Evolutionary conservation across 2,888 invertebrate genomes (phyloP).

Genomic region (Oscheius sp.): DNA sequence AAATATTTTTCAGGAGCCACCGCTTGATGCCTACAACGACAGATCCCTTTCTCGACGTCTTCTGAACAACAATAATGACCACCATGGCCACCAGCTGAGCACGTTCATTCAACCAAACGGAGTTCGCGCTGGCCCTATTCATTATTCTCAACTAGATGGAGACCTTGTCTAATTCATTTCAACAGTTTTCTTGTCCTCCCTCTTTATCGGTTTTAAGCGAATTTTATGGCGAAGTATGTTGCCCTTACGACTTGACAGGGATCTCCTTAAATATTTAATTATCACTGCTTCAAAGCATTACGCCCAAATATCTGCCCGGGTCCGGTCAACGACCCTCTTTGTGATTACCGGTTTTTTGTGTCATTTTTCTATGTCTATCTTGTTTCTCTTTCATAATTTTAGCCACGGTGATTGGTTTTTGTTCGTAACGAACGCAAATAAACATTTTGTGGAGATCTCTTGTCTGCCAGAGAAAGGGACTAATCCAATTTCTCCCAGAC

Average conservation of each 20-base stretch:
- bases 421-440: constrained; percentile 23
- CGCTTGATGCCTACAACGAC: constrained; percentile 35
- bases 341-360: constrained; percentile 25
- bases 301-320: constrained; percentile 4
- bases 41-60: constrained; percentile 31
- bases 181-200: neutral
- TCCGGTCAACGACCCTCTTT: constrained; percentile 25
- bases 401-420: constrained; percentile 14
- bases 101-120: constrained; percentile 51
- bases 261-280: constrained; percentile 25
- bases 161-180: constrained; percentile 51
- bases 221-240: neutral
- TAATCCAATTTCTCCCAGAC: too few species aligned
- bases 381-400: constrained; percentile 2
- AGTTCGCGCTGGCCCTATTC: constrained; percentile 51
- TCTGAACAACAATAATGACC: constrained; percentile 32
- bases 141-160: constrained; percentile 59
- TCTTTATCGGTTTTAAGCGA: constrained; percentile 4
- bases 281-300: neutral
- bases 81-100: constrained; percentile 29
- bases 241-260: constrained; percentile 13
- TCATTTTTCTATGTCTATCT: constrained; percentile 3
- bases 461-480: neutral
- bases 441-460: neutral
- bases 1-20: constrained; percentile 42